A percentile compares a stretch with the other conserved stretches of the same genome.
These are phyloP conservation scores for Nematostella vectensis DNA, from an alignment of 92 coral and sea anemone genomes.

Conservation along the genomic window DNA sequence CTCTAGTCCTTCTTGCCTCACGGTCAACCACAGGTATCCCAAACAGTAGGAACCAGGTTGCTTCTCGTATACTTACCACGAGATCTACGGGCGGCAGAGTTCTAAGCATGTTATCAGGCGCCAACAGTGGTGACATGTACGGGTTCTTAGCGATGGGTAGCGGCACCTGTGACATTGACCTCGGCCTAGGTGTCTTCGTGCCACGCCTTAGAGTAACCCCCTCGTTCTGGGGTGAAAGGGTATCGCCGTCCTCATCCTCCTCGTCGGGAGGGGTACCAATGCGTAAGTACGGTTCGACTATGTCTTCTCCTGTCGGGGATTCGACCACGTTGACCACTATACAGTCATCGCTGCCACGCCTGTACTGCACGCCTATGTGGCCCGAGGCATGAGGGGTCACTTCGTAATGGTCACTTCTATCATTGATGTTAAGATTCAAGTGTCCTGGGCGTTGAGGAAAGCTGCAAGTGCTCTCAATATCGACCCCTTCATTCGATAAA, in stretches of 20 bases:
- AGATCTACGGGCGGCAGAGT: conserved; percentile 85
- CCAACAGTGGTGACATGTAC: conserved; percentile 81
- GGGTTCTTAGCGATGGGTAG: conserved; percentile 86
- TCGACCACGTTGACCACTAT: conserved; percentile 54
- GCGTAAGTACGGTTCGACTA: conserved; percentile 14
- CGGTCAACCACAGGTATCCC: no score
- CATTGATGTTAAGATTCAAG: conserved; percentile 2
- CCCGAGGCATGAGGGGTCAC: background rate
- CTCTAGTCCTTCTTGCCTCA: no score
- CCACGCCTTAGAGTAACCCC: background rate
- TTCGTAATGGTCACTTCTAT: background rate
- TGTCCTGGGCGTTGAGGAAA: conserved; percentile 11
- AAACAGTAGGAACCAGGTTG: no score
- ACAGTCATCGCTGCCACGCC: conserved; percentile 31
- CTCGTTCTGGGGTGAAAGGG: background rate
- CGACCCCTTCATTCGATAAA: background rate
- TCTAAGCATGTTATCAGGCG: conserved; percentile 75
- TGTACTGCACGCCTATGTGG: conserved; percentile 44
- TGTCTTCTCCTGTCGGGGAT: conserved; percentile 42
- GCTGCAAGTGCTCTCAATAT: background rate
- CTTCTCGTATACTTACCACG: conserved; percentile 92
- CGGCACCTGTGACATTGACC: conserved; percentile 61
- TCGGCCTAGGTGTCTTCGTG: conserved; percentile 3
- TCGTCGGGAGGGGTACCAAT: conserved; percentile 27
- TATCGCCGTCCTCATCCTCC: conserved; percentile 18